phyloP scores from a whole-genome alignment of 2,113 vertebrate genomes.

The Fregata magnificens region DNA sequence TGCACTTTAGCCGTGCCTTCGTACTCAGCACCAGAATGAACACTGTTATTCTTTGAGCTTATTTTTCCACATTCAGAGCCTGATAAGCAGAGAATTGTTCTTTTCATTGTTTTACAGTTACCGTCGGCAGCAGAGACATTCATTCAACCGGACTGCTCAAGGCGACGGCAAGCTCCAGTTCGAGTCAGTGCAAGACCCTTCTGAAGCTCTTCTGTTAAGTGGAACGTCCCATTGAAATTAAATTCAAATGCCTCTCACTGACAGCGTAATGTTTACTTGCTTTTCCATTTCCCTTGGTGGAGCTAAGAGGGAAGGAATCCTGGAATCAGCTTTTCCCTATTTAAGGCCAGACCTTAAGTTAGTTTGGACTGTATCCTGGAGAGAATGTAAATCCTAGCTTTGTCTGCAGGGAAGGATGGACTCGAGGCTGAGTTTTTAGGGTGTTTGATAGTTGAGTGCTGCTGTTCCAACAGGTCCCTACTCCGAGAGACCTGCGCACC shows the following conservation, averaged over 20 bases:
- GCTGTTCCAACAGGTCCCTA: neutral
- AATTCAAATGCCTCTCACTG: neutral
- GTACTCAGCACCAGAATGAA: neutral
- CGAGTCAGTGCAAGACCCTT: neutral
- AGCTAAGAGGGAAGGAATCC: neutral
- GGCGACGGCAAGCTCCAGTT: neutral
- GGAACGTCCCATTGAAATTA: neutral
- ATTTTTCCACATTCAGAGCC: neutral
- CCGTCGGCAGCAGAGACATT: neutral
- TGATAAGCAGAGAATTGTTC: constrained; percentile 15
- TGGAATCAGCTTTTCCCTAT: neutral
- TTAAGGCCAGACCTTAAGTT: neutral
- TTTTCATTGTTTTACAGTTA: neutral
- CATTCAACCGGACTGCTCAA: neutral
- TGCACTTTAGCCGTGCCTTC: neutral
- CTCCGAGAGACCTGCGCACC: neutral
- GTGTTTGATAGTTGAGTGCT: neutral
- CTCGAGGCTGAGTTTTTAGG: neutral
- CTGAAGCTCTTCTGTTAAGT: constrained; percentile 39
- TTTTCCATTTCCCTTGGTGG: neutral
- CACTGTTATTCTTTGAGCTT: constrained; percentile 2
- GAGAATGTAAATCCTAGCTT: neutral
- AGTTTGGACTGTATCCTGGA: neutral
- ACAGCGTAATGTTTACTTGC: neutral
- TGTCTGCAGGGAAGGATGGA: neutral